Base-by-base conservation (phyloP, 2,888 invertebrate genomes). In the Smittia sp. region DNA sequence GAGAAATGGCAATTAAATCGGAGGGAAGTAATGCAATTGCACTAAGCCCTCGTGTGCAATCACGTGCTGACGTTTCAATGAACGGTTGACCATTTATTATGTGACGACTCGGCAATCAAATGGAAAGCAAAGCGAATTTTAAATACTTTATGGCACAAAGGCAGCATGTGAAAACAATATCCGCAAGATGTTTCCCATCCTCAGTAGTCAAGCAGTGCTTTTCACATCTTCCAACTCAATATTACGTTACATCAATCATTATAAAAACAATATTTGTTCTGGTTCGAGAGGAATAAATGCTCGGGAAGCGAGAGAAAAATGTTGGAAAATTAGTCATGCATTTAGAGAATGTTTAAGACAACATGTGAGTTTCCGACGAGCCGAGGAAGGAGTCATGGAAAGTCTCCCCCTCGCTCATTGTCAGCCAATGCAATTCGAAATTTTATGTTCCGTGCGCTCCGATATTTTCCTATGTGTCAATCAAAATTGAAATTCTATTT, bases 241-340 rank as follows among this genome's bases (percentile, higher is more conserved):
- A 66, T 66, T 66, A 32, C 38, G 66, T 66, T 39, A 66, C 66
- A 66, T 66, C 66, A 66, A 66, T 66, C 66, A 66, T 66, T 66
- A 66, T 66, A 66, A 66, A 66, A 66, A 66, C 66, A 66, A 66
- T 66, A 39, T 66, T 66, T 38, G 20, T 63, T 63, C 63, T 63
- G 63, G 63, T 63, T 63, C 63, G 63, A 63, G 27, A 63, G 13
- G 27, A 63, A 63, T 63, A 63, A 27, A 63, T 38, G 11, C n/a
- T 39, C 39, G 1, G 15, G 24, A 7, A 9, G 3, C 6, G 38
- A 66, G 39, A 66, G 7, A 66, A 27, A 27, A 27, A 27, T 65
- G 32, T 27, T 65, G 65, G 18, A 66, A 39, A 39, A 66, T 66
- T 66, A 66, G 66, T 66, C 66, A 66, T 66, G 66, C 63, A 63